Evolutionary conservation across 2,888 invertebrate genomes (phyloP).

Genomic region (Venusia cambrica): DNA sequence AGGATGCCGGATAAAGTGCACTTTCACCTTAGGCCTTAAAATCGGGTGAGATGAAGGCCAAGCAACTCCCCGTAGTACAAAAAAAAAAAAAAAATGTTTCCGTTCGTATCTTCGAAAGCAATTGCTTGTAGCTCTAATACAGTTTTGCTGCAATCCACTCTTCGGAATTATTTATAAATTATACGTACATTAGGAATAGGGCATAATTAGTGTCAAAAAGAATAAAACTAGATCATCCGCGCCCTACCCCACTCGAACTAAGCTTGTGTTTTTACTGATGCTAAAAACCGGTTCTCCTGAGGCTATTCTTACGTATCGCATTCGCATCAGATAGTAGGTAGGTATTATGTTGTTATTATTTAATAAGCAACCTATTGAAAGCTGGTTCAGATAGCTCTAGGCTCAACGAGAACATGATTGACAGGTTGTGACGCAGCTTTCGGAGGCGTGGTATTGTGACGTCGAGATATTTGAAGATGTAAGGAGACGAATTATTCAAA

Average conservation of each 20-base stretch:
- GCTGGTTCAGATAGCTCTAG: conserved; percentile 27
- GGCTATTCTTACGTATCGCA: conserved; percentile 23
- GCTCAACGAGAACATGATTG: conserved; percentile 27
- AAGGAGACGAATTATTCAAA: too few relatives aligned
- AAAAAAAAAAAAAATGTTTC: conserved; percentile 7
- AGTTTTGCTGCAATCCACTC: conserved; percentile 5
- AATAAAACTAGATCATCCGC: conserved; percentile 5
- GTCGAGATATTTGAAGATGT: conserved; percentile 3
- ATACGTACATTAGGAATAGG: conserved; percentile 9
- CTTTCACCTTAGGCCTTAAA: too few relatives aligned
- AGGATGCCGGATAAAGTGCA: too few relatives aligned
- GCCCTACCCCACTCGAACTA: conserved; percentile 17
- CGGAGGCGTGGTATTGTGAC: conserved; percentile 19
- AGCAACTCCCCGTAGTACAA: too few relatives aligned
- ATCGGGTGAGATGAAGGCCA: too few relatives aligned
- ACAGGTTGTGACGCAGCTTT: conserved; percentile 24
- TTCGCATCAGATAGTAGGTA: conserved; percentile 27
- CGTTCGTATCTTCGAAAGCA: conserved; percentile 3
- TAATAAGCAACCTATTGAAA: conserved; percentile 28
- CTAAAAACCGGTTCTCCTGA: conserved; percentile 18
- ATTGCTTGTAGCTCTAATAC: conserved; percentile 10
- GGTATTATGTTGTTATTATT: conserved; percentile 30
- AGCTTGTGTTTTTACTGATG: conserved; percentile 19
- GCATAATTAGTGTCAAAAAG: conserved; percentile 12
- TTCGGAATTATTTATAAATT: conserved; percentile 4